Evolutionary conservation across 2,113 vertebrate species (phyloP).

Genomic region (Gopherus flavomarginatus): DNA sequence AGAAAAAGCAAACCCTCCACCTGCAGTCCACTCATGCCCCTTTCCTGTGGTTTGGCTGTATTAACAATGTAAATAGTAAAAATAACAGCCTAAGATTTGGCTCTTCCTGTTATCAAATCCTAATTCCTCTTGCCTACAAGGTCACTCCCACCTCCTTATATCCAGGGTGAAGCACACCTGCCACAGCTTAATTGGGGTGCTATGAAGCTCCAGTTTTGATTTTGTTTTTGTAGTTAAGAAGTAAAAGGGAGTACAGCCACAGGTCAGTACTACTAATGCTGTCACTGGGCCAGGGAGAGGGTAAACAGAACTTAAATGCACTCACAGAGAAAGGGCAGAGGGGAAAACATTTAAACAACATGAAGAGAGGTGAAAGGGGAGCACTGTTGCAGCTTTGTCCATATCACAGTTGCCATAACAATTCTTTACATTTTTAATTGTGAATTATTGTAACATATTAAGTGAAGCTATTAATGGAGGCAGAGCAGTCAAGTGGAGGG

Average conservation of each 20-base stretch:
- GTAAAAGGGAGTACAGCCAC: neutral
- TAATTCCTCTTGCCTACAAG: neutral
- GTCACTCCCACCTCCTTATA: neutral
- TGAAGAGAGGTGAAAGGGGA: neutral
- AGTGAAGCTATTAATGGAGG: neutral
- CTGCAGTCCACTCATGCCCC: neutral
- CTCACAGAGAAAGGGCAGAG: neutral
- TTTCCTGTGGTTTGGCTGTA: neutral
- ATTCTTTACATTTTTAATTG: neutral
- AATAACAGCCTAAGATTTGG: neutral
- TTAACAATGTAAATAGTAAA: neutral
- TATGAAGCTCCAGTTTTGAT: neutral
- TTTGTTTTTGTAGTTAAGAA: neutral
- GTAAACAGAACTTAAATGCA: neutral
- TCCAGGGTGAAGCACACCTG: neutral
- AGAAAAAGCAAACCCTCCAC: neutral
- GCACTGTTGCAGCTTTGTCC: neutral
- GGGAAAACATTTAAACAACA: neutral
- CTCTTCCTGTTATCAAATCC: neutral
- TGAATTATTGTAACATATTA: neutral
- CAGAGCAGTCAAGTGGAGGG: neutral
- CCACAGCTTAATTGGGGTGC: neutral
- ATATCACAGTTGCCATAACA: neutral
- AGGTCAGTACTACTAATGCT: neutral
- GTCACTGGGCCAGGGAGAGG: neutral